Percentiles rank a stretch among this genome's conserved stretches.
phyloP scores from a whole-genome alignment of 92 coral and sea anemone genomes.

The Parazoanthus darwini region DNA sequence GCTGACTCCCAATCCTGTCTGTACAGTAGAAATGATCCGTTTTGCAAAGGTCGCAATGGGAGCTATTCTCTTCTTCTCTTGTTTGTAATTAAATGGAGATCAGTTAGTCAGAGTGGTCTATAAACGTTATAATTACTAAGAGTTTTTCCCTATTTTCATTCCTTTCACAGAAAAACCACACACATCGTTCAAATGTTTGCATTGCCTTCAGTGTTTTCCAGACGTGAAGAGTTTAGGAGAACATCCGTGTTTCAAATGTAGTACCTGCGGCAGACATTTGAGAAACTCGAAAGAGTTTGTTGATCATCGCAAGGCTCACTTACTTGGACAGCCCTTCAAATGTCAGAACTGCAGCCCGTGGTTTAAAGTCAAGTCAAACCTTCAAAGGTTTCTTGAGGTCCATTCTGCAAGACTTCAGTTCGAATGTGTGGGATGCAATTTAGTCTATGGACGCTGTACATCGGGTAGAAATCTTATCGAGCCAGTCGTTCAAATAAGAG shows the following conservation, averaged over 20 bases:
- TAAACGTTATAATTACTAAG: neutral
- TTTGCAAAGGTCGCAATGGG: too few species aligned
- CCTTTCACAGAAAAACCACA: neutral
- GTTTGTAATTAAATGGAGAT: too few species aligned
- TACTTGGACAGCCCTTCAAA: constrained; percentile 1
- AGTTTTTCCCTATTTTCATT: neutral
- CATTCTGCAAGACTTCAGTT: constrained; percentile 22
- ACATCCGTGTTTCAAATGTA: constrained; percentile 25
- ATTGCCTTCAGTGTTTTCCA: constrained; percentile 1
- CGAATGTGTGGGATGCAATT: constrained; percentile 13
- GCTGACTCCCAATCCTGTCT: too few species aligned
- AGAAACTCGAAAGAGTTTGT: constrained; percentile 13
- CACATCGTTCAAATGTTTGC: neutral
- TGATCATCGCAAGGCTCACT: constrained; percentile 27
- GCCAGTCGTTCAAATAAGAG: neutral
- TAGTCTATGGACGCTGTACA: neutral
- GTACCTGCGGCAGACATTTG: neutral
- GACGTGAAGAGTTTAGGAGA: neutral
- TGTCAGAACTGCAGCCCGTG: constrained; percentile 21
- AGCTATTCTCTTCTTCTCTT: too few species aligned
- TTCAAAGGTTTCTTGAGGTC: neutral
- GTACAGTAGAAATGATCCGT: too few species aligned
- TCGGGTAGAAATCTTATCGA: neutral
- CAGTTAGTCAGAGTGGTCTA: too few species aligned
- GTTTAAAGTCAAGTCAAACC: constrained; percentile 9